Conservation (phyloP, 2,113 vertebrate species). For the Tachuris rubrigastra region DNA sequence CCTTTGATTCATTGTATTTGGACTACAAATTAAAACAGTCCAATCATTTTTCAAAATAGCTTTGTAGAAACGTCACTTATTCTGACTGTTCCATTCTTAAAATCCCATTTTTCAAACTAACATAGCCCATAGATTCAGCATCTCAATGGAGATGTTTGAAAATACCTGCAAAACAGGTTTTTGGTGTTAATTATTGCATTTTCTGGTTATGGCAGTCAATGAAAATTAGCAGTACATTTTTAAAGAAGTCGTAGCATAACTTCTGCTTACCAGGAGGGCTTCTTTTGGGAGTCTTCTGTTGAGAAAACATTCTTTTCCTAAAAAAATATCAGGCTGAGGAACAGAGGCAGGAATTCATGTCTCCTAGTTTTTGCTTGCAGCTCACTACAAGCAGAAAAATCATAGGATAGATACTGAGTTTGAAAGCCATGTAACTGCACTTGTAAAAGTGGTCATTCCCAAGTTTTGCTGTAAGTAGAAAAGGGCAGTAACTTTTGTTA, state of each 20-base stretch:
- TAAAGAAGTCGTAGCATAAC: background rate
- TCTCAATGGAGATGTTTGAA: background rate
- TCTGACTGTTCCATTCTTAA: background rate
- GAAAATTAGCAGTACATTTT: background rate
- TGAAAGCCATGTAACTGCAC: background rate
- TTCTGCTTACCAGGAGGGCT: background rate
- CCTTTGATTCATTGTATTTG: background rate
- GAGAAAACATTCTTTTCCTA: background rate
- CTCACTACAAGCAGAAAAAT: background rate
- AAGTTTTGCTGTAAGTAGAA: background rate
- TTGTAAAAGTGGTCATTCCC: background rate
- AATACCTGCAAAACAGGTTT: background rate
- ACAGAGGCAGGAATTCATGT: background rate
- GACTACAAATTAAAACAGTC: background rate
- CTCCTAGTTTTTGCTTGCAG: background rate
- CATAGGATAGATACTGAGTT: background rate
- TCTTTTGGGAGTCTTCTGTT: background rate
- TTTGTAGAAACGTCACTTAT: background rate
- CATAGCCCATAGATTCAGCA: background rate
- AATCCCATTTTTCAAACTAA: background rate
- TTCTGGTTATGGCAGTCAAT: background rate
- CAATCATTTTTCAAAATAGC: background rate
- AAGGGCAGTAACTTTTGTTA: background rate
- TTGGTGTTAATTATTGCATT: background rate
- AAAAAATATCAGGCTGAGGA: background rate